phyloP scores from a whole-genome alignment of 2,888 invertebrate genomes.

The Strigamia transsilvanica region DNA sequence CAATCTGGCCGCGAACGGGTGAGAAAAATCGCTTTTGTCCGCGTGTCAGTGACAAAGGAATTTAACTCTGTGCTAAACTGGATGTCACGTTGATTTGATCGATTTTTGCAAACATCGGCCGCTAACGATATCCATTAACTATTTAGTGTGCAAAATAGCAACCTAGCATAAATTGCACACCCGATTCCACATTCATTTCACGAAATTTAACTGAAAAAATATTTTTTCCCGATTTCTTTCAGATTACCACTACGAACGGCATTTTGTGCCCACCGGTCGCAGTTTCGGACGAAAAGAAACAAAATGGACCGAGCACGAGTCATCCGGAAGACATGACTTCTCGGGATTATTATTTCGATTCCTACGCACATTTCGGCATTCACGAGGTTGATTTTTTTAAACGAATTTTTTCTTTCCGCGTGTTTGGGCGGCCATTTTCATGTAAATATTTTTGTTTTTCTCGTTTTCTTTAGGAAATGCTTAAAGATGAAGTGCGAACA shows the following conservation, averaged over 20 bases:
- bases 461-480: conserved; percentile 77
- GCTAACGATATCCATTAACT: not conserved
- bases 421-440: not conserved
- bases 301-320: conserved; percentile 34
- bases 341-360: conserved; percentile 99
- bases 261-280: conserved; percentile 21
- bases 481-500: conserved; percentile 99
- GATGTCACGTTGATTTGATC: not conserved
- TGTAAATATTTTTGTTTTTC: not conserved
- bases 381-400: conserved; percentile 75
- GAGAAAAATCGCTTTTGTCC: not conserved
- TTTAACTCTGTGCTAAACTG: not conserved
- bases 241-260: conserved; percentile 50
- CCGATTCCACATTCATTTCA: not conserved
- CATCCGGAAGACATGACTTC: conserved; percentile 95
- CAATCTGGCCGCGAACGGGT: not conserved
- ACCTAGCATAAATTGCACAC: too few relatives aligned
- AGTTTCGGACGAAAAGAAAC: conserved; percentile 50
- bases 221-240: not conserved
- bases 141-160: not conserved
- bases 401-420: conserved; percentile 67
- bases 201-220: not conserved
- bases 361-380: conserved; percentile 99
- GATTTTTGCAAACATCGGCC: not conserved
- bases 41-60: conserved; percentile 5